Conservation (phyloP, 2,888 invertebrate genomes). For the Sesamia inferens region DNA sequence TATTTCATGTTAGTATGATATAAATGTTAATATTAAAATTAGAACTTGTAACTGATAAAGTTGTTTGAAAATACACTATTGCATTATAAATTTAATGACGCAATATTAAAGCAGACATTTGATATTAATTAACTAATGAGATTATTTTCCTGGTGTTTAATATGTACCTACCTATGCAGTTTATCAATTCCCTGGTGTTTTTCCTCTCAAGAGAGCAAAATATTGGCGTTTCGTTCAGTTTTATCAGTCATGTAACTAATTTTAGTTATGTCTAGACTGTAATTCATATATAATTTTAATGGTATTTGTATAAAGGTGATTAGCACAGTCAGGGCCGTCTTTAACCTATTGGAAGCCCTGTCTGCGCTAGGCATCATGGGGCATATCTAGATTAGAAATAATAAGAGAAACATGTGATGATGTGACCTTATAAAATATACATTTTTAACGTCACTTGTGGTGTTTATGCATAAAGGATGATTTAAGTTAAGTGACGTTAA, state of each 20-base stretch:
- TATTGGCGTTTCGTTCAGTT: background rate
- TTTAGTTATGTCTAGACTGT: background rate
- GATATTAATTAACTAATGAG: constrained; percentile 8
- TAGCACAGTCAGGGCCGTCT: background rate
- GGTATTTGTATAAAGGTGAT: background rate
- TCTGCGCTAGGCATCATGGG: background rate
- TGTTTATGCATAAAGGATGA: no score
- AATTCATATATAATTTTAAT: constrained; percentile 2
- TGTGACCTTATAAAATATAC: no score
- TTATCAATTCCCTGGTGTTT: constrained; percentile 18
- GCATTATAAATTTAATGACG: background rate
- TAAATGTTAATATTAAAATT: background rate
- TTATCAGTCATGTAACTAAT: background rate
- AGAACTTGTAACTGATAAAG: background rate
- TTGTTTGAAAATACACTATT: background rate
- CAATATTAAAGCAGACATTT: background rate
- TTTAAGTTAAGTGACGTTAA: no score
- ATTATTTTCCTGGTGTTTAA: constrained; percentile 32
- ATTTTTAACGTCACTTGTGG: no score
- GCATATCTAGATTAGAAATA: background rate
- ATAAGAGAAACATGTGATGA: no score
- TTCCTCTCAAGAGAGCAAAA: constrained; percentile 11
- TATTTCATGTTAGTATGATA: background rate
- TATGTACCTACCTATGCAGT: constrained; percentile 11
- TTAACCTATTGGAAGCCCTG: no score